Conservation (phyloP, 1,140 invertebrate genomes). For the Saxidomus purpurata region DNA sequence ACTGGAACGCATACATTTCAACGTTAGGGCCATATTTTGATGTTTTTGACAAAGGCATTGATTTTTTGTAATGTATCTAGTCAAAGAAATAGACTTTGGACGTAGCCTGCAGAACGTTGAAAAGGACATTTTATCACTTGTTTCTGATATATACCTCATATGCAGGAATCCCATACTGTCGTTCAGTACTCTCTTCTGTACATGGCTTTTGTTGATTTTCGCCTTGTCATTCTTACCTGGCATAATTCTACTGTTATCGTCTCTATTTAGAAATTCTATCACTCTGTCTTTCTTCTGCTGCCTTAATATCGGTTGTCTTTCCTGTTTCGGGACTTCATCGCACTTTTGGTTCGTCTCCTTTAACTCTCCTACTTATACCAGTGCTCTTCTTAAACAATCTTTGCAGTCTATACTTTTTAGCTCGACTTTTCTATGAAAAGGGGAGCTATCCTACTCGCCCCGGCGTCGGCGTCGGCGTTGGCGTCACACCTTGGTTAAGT, state of each 20-base stretch:
- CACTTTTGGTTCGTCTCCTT: background rate
- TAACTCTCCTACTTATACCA: background rate
- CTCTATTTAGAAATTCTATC: background rate
- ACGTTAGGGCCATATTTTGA: slow-evolving; percentile 56
- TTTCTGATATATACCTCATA: too few relatives aligned
- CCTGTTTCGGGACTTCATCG: background rate
- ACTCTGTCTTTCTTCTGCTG: background rate
- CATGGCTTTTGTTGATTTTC: background rate
- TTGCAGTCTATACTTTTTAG: slow-evolving; percentile 24
- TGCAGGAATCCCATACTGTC: too few relatives aligned
- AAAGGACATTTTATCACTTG: too few relatives aligned
- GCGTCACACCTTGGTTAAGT: too few relatives aligned
- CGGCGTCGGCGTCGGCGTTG: too few relatives aligned
- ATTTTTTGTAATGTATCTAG: background rate
- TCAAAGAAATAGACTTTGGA: background rate
- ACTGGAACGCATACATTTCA: slow-evolving; percentile 21
- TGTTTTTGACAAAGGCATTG: slow-evolving; percentile 36
- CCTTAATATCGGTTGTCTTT: background rate
- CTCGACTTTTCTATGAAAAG: too few relatives aligned
- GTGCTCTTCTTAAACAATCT: background rate
- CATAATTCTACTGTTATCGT: slow-evolving; percentile 42
- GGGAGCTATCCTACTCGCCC: too few relatives aligned
- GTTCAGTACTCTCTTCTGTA: background rate
- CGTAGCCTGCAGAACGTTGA: background rate
- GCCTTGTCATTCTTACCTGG: slow-evolving; percentile 57